Conservation (phyloP, 1,140 invertebrate genomes). For the Portunus trituberculatus region DNA sequence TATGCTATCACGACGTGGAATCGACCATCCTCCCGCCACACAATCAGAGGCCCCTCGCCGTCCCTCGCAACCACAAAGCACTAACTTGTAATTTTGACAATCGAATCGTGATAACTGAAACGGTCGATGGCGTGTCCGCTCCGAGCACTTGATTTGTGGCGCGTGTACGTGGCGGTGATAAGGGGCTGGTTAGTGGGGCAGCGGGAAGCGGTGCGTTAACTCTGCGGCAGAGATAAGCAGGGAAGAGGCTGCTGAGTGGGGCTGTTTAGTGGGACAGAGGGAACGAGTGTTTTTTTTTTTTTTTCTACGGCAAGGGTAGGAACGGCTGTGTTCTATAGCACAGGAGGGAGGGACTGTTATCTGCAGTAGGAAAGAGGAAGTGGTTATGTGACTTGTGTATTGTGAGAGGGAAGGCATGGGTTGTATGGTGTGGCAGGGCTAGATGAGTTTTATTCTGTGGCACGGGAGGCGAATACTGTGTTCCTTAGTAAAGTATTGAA, state of each 20-base stretch:
- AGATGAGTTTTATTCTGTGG: too few relatives aligned
- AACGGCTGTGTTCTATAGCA: neutral
- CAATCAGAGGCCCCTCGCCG: neutral
- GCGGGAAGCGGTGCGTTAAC: neutral
- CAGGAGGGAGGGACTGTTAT: too few relatives aligned
- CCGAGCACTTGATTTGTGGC: neutral
- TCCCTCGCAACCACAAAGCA: neutral
- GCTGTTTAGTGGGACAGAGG: too few relatives aligned
- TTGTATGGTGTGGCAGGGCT: too few relatives aligned
- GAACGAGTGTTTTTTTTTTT: neutral
- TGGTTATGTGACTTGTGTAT: too few relatives aligned
- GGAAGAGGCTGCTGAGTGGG: neutral
- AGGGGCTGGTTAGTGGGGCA: too few relatives aligned
- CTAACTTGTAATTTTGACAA: neutral
- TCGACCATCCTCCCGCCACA: neutral
- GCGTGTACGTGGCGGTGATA: neutral
- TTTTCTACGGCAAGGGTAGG: neutral
- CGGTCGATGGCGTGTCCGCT: neutral
- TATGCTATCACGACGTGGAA: neutral
- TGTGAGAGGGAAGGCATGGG: too few relatives aligned
- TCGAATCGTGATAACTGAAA: neutral
- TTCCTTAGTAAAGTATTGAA: too few relatives aligned
- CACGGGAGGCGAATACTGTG: too few relatives aligned
- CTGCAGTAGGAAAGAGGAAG: too few relatives aligned
- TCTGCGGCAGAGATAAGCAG: too few relatives aligned